phyloP scores from a whole-genome alignment of 2,113 vertebrate genomes.

The Hippocampus mohnikei region DNA sequence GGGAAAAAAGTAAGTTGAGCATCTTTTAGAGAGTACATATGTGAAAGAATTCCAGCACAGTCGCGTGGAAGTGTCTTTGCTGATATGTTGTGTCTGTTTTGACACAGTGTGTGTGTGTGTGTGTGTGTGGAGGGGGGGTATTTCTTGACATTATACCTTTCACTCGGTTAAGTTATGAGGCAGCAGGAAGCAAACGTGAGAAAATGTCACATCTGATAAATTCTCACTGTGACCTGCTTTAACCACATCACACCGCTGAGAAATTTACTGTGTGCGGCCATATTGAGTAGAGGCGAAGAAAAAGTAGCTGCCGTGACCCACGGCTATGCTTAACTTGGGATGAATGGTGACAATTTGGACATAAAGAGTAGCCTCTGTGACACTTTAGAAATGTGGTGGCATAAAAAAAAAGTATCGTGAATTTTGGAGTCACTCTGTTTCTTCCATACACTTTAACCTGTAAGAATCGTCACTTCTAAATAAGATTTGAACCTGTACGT shows the following conservation, averaged over 20 bases:
- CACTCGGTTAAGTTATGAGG: background rate
- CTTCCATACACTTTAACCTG: background rate
- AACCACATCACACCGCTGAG: slow-evolving; percentile 3
- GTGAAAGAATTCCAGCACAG: background rate
- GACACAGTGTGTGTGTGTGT: background rate
- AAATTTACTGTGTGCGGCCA: slow-evolving; percentile 11
- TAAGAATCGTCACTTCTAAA: background rate
- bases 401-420: too few species aligned
- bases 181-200: background rate
- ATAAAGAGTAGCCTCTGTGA: background rate
- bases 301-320: slow-evolving; percentile 18
- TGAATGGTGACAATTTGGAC: slow-evolving; percentile 4
- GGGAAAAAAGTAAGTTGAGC: background rate
- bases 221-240: slow-evolving; percentile 1
- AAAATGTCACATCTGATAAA: slow-evolving; percentile 14
- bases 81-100: background rate
- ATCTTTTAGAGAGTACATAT: background rate
- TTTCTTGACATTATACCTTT: background rate
- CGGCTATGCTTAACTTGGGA: slow-evolving; percentile 8
- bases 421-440: background rate
- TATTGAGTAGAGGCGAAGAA: slow-evolving; percentile 24
- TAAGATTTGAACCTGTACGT: slow-evolving; percentile 9
- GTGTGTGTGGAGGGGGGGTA: too few species aligned
- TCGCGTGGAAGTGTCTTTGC: background rate
- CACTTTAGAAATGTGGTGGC: too few species aligned